Evolutionary conservation across 2,797 vertebrate species (phyloP).

Genomic region (Hyperoplus immaculatus): DNA sequence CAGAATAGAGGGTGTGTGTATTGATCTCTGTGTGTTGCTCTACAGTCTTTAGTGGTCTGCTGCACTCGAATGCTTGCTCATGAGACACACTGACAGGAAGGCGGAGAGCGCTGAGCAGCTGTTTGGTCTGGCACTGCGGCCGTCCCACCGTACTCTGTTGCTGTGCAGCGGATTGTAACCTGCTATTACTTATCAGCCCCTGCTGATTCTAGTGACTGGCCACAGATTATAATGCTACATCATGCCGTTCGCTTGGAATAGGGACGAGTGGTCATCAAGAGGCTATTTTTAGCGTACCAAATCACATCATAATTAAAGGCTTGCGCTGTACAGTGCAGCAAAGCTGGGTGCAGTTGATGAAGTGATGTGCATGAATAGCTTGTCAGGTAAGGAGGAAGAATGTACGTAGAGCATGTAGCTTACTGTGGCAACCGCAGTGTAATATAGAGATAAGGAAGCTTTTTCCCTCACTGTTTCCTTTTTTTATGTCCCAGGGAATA

Average conservation of each 20-base stretch:
- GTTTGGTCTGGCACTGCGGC: slow-evolving; percentile 56
- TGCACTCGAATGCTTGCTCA: slow-evolving; percentile 58
- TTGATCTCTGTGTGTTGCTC: slow-evolving; percentile 64
- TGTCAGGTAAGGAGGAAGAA: slow-evolving; percentile 16
- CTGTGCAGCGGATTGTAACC: slow-evolving; percentile 61
- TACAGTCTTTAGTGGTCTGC: slow-evolving; percentile 20
- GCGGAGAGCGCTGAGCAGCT: slow-evolving; percentile 69
- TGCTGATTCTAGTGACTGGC: slow-evolving; percentile 44
- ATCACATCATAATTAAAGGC: slow-evolving; percentile 46
- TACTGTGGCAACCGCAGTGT: neutral
- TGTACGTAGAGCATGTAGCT: neutral
- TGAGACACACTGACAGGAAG: slow-evolving; percentile 28
- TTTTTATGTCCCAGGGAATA: slow-evolving; percentile 21
- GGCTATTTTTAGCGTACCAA: slow-evolving; percentile 48
- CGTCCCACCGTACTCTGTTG: slow-evolving; percentile 38
- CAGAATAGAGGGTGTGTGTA: slow-evolving; percentile 43
- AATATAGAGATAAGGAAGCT: neutral
- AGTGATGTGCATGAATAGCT: slow-evolving; percentile 18
- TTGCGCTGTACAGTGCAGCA: slow-evolving; percentile 10
- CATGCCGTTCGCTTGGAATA: slow-evolving; percentile 46
- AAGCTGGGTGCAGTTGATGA: slow-evolving; percentile 32
- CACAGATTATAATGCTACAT: slow-evolving; percentile 56
- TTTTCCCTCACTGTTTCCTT: neutral
- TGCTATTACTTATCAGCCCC: slow-evolving; percentile 60
- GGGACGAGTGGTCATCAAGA: slow-evolving; percentile 17